Conservation (phyloP, 1,140 invertebrate species). For the Drosophila bipectinata region DNA sequence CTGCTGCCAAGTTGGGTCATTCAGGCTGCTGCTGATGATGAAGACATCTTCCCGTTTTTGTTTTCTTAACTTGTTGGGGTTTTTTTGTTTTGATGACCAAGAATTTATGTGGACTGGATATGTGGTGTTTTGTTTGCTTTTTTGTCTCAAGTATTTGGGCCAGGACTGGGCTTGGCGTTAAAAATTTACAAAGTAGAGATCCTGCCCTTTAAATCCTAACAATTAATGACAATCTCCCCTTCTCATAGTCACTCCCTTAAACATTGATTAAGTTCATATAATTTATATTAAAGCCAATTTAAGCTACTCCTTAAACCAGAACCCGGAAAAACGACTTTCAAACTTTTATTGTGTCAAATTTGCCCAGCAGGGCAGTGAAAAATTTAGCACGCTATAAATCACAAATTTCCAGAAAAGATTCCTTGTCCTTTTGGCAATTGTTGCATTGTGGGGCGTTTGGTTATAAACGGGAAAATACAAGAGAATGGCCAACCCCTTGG, state of each 20-base stretch:
- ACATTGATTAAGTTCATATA: constrained; percentile 74
- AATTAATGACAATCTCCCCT: background rate
- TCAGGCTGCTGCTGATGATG: constrained; percentile 61
- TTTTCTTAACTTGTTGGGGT: constrained; percentile 30
- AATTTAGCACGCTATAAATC: constrained; percentile 82
- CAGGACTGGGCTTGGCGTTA: background rate
- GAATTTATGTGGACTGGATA: constrained; percentile 67
- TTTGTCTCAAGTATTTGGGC: background rate
- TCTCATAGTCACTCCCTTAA: background rate
- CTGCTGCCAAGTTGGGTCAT: constrained; percentile 65
- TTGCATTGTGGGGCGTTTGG: constrained; percentile 42
- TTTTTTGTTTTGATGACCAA: constrained; percentile 54
- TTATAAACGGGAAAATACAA: background rate
- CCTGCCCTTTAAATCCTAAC: background rate
- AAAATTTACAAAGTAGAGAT: too few relatives aligned
- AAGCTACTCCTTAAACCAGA: constrained; percentile 1
- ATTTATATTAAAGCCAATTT: constrained; percentile 79
- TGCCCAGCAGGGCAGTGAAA: constrained; percentile 68
- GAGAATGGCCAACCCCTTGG: constrained; percentile 59
- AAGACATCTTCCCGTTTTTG: constrained; percentile 78
- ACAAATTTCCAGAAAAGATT: constrained; percentile 69
- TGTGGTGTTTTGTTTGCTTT: constrained; percentile 19
- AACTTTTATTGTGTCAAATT: constrained; percentile 77
- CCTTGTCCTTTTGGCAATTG: constrained; percentile 46
- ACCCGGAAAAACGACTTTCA: constrained; percentile 28